phyloP scores from a whole-genome alignment of 2,797 vertebrate genomes.

The Bryconaethiops microstoma region DNA sequence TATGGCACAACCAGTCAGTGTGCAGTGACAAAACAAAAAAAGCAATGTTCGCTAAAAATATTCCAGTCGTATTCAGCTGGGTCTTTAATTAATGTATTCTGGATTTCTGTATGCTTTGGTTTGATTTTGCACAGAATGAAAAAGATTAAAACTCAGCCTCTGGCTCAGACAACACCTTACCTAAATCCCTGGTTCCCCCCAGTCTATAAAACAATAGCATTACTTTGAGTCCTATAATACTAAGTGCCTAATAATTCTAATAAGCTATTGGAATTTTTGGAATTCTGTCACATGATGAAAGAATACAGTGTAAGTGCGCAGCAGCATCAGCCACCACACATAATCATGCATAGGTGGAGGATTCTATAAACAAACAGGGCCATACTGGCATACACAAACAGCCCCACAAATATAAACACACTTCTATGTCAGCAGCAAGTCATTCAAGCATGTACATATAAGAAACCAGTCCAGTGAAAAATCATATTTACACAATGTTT shows the following conservation, averaged over 20 bases:
- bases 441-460: not conserved
- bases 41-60: conserved; percentile 2
- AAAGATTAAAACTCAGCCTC: conserved; percentile 14
- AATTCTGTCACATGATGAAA: conserved; percentile 1
- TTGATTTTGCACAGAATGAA: conserved; percentile 11
- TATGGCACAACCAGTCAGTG: conserved; percentile 15
- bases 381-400: conserved; percentile 20
- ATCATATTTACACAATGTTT: not conserved
- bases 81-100: not conserved
- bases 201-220: conserved; percentile 11
- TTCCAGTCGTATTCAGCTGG: not conserved
- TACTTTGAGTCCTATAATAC: not conserved
- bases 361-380: not conserved
- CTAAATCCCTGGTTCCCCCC: not conserved
- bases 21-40: not conserved
- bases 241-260: not conserved
- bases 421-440: not conserved
- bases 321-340: not conserved
- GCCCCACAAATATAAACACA: conserved; percentile 7
- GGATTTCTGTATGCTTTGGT: not conserved
- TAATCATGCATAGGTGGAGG: not conserved
- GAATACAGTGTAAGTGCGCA: not conserved
- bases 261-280: not conserved
- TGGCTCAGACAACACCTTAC: conserved; percentile 25
- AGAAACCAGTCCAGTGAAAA: not conserved